Evolutionary conservation across 1,140 invertebrate species (phyloP).

Genomic region (Eufriesea mexicana): DNA sequence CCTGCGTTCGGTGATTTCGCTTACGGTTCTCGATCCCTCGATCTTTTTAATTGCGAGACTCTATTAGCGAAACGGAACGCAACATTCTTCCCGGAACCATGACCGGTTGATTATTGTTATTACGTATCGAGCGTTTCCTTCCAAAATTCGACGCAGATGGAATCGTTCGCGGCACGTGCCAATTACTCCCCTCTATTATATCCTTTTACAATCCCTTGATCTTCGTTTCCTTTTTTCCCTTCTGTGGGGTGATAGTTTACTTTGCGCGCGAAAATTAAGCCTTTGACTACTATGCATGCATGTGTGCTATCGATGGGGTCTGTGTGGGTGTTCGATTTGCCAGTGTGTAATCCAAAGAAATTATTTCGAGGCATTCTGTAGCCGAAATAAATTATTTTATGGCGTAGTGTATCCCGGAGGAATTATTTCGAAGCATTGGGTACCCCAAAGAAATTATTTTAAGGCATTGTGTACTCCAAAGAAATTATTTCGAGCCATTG

Average conservation of each 20-base stretch:
- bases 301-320: no score
- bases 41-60: constrained; percentile 54
- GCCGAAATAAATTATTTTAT: no score
- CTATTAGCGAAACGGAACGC: constrained; percentile 1
- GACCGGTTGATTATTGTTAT: constrained; percentile 55
- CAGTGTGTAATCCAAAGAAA: no score
- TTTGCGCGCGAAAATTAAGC: neutral
- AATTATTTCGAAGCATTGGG: no score
- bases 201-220: neutral
- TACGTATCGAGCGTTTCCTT: neutral
- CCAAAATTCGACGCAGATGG: neutral
- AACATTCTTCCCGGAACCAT: constrained; percentile 42
- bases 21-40: constrained; percentile 7
- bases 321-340: no score
- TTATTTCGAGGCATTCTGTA: no score
- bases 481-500: no score
- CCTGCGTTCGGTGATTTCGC: constrained; percentile 28
- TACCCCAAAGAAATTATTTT: no score
- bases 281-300: no score
- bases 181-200: constrained; percentile 22
- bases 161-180: constrained; percentile 34
- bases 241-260: neutral
- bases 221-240: neutral
- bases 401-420: no score
- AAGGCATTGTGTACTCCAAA: no score